Base-by-base conservation (phyloP, 1,140 invertebrate species). In the Drosophila gunungcola region DNA sequence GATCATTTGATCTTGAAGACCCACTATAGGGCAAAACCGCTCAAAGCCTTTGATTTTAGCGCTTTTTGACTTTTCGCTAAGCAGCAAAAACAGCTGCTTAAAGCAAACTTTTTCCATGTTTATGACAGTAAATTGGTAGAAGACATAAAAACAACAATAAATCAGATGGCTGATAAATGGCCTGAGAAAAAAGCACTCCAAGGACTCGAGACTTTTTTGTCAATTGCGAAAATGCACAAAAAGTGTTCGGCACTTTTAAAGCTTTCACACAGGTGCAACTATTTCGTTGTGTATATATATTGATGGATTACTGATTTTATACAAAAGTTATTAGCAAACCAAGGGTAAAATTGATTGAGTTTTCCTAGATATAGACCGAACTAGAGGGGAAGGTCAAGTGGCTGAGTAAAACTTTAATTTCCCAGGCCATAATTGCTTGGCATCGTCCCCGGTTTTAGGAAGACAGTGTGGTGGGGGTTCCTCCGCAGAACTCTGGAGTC, bases 91-190 rank as follows among this genome's bases (percentile, higher is more conserved):
- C 27, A 12, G 38, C 60, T 60, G 54, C 60, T 60, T 42, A n/a
- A 42, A 13, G 55, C 54, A 16, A 63, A 60, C 60, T 65, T 46
- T 45, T 64, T 45, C 54, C 42, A 52, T 21, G 46, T 42, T 51
- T 68, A 65, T 68, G 64, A 68, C 60, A 65, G 29, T 65, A 53
- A 68, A 68, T 68, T 65, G 61, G 56, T 64, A 21, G 46, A 34
- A 39, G 36, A 67, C 51, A 27, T 13, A 68, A 62, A 58, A 48
- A 34, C 43, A 7, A 27, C 32, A 65, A 68, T 68, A 68, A 68
- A 68, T 68, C 60, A 52, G 38, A 45, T 27, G 38, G 38, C 43
- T 65, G 29, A 53, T 42, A 53, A 62, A 64, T 45, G 56, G 56
- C 62, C 62, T 64, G 62, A 62, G 62, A 64, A 62, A 65, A 68